Percentiles rank a stretch among this genome's conserved stretches.
Conservation (phyloP, 2,113 vertebrate genomes). For the Tringa solitaria region DNA sequence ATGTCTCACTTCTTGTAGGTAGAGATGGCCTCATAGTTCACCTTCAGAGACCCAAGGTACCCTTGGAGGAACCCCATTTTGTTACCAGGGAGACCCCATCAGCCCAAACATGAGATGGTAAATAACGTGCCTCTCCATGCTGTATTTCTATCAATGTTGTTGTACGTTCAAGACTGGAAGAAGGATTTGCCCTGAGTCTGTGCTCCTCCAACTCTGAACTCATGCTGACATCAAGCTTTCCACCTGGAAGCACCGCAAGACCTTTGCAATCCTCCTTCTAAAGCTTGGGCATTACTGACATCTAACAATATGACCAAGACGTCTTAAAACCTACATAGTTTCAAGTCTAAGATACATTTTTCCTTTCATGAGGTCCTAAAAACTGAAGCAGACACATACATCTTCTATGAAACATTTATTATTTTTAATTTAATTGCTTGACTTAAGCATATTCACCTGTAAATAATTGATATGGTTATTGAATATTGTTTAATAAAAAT, state of each 20-base stretch:
- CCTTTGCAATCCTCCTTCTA: background rate
- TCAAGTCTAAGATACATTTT: background rate
- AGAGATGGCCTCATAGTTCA: background rate
- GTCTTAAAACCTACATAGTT: background rate
- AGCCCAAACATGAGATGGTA: fast-evolving
- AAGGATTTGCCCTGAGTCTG: background rate
- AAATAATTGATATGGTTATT: background rate
- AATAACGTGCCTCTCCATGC: fast-evolving
- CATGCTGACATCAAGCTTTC: background rate
- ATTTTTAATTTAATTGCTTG: background rate
- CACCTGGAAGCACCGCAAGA: background rate
- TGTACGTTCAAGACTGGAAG: background rate
- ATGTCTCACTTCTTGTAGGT: background rate
- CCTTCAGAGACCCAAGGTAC: background rate
- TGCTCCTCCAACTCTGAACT: background rate
- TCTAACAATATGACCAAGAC: background rate
- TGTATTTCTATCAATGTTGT: background rate
- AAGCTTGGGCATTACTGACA: background rate
- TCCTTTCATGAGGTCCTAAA: background rate
- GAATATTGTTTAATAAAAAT: background rate
- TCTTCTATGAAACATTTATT: background rate
- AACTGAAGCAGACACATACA: background rate
- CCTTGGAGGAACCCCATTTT: background rate
- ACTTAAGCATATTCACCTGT: background rate
- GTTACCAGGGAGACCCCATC: background rate